Base-by-base conservation (phyloP, 1,140 invertebrate species). In the Doryteuthis pealeii region DNA sequence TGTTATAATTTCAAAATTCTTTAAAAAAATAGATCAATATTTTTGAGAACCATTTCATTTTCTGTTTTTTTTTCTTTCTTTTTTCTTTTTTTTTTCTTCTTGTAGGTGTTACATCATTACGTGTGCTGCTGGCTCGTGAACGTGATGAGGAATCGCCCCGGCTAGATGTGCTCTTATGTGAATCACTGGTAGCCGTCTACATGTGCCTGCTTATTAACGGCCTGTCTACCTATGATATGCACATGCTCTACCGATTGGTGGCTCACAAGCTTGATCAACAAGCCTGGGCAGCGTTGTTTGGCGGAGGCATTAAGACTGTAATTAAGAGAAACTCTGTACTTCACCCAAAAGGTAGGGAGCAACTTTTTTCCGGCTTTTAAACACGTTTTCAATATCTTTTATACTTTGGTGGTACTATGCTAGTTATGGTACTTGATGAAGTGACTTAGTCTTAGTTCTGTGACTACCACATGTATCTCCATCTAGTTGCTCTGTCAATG, bases 71-170 rank as follows among this genome's bases (percentile, higher is more conserved):
- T 40, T 40, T 40, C 35, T 40, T 40, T 40, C 10, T 40, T 40
- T 40, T 40, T 40, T 40, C 35, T 40, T 40, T 40, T 40, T 49
- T 69, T 76, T 43, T 70, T 28, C 30, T 14, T 66, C 62, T 77
- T 74, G 1, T 78, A 90, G 91, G 96, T 33, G 96, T 99, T 0
- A 95, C 96, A 2, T 96, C 95, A 78, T 89, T 99, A 58, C 91
- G 96, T 18, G 94, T 96, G 0, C 88, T 99, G 62, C 88, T 99
- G 4, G 93, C 94, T 0, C 90, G 96, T 22, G 97, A 99, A 82
- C 96, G 97, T 85, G 97, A 99, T 84, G 96, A 99, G 83, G 97
- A 99, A 86, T 93, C 95, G 0, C 97, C 97, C 0, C 94, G 96
- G 81, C 88, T 99, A 33, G 94, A 94, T 79, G 93, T 98, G 28